phyloP scores from a whole-genome alignment of 2,797 vertebrate species.

The Rhinogobio ventralis region DNA sequence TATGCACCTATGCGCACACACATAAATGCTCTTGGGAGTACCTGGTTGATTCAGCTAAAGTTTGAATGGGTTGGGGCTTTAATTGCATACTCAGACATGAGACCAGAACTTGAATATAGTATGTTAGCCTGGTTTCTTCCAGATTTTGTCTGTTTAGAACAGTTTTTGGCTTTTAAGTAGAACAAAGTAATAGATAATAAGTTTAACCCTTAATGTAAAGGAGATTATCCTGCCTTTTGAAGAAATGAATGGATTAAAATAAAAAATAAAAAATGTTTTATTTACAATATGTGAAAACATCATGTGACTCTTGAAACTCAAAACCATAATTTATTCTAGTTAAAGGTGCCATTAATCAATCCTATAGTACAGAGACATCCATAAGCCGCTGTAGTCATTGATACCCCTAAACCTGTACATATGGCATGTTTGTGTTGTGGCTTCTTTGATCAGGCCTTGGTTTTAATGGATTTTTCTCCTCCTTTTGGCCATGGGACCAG shows the following conservation, averaged over 20 bases:
- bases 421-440: conserved; percentile 74
- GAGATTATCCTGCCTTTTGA: not conserved
- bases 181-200: not conserved
- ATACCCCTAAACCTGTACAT: conserved; percentile 78
- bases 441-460: conserved; percentile 77
- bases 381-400: conserved; percentile 74
- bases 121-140: not conserved
- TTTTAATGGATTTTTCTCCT: conserved; percentile 75
- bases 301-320: conserved; percentile 69
- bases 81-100: not conserved
- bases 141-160: not conserved
- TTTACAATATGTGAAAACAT: not conserved
- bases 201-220: not conserved
- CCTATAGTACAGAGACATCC: conserved; percentile 69
- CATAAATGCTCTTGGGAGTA: conserved; percentile 9
- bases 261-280: not conserved
- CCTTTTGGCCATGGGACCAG: conserved; percentile 62
- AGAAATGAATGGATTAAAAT: not conserved
- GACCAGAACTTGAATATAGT: not conserved
- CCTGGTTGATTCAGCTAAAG: conserved; percentile 10
- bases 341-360: conserved; percentile 81
- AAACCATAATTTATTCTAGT: conserved; percentile 76
- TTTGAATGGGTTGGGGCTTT: not conserved
- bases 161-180: not conserved
- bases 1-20: conserved; percentile 24